phyloP scores from a whole-genome alignment of 2,888 invertebrate genomes.

The Plagodis pulveraria region DNA sequence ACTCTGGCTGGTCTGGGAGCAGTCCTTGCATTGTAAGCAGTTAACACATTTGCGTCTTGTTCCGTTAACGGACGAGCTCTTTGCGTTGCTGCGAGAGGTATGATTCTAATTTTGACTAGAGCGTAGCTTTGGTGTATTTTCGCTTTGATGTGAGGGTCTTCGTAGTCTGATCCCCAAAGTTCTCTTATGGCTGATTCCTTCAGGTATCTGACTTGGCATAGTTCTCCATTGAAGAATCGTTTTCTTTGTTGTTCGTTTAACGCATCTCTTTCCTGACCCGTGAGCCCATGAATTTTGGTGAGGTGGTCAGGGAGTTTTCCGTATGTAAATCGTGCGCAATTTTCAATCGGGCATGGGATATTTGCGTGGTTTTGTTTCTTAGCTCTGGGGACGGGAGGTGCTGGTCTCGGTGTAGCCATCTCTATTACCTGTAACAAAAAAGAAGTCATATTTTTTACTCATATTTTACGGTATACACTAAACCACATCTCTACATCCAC shows the following conservation, averaged over 20 bases:
- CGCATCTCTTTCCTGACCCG: conserved; percentile 76
- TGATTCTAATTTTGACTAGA: conserved; percentile 80
- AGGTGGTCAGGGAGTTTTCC: conserved; percentile 81
- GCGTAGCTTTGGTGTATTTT: conserved; percentile 82
- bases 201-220: conserved; percentile 79
- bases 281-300: conserved; percentile 79
- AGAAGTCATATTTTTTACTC: too few species aligned
- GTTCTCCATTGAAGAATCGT: conserved; percentile 82
- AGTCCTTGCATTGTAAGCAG: conserved; percentile 81
- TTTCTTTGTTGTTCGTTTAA: conserved; percentile 81
- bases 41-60: conserved; percentile 81
- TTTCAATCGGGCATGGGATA: conserved; percentile 82
- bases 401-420: conserved; percentile 64
- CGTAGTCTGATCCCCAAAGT: conserved; percentile 80
- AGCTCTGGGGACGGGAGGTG: conserved; percentile 64
- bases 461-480: too few species aligned
- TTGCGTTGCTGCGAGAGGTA: conserved; percentile 78
- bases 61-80: conserved; percentile 76
- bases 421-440: conserved; percentile 37
- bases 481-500: too few species aligned
- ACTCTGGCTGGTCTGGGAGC: conserved; percentile 74
- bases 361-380: conserved; percentile 84
- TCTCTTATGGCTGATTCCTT: conserved; percentile 82
- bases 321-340: conserved; percentile 81
- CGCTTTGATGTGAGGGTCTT: conserved; percentile 75